Conservation (phyloP, 37 sponge, comb jelly and placozoan species). For the Axinella damicornis region DNA sequence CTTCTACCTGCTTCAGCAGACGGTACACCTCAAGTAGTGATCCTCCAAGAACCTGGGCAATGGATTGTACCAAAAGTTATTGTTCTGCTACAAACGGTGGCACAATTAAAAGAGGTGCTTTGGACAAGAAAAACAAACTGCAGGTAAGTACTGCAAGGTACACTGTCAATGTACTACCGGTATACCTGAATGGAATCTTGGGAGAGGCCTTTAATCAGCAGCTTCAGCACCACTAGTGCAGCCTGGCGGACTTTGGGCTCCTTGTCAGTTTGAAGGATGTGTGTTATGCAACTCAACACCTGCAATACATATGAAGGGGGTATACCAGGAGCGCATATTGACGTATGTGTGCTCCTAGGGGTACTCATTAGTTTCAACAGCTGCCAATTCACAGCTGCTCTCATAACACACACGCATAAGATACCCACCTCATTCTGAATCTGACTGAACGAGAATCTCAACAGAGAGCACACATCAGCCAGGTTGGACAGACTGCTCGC, state of each 20-base stretch:
- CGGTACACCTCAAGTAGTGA: slow-evolving; percentile 69
- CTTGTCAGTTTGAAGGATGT: slow-evolving; percentile 54
- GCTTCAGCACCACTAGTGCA: slow-evolving; percentile 66
- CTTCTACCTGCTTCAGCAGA: slow-evolving; percentile 74
- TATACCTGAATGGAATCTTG: slow-evolving; percentile 37
- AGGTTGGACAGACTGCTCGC: slow-evolving; percentile 85
- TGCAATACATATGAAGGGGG: slow-evolving; percentile 25
- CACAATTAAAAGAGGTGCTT: no score
- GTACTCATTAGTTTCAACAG: no score
- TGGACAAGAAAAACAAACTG: no score
- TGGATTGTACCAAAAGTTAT: neutral
- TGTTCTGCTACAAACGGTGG: no score
- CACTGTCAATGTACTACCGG: no score
- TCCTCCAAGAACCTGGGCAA: slow-evolving; percentile 50
- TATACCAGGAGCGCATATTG: no score
- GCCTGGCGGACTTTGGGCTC: slow-evolving; percentile 66
- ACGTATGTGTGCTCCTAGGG: no score
- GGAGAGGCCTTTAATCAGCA: slow-evolving; percentile 61
- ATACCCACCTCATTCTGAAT: slow-evolving; percentile 69
- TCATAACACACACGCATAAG: no score
- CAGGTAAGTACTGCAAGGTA: no score
- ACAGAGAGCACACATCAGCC: slow-evolving; percentile 59
- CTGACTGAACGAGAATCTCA: slow-evolving; percentile 45
- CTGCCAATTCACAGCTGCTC: no score
- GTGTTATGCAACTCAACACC: slow-evolving; percentile 64